Evolutionary conservation across 2,888 invertebrate species (phyloP).

Genomic region (Criorhina ranunculi): DNA sequence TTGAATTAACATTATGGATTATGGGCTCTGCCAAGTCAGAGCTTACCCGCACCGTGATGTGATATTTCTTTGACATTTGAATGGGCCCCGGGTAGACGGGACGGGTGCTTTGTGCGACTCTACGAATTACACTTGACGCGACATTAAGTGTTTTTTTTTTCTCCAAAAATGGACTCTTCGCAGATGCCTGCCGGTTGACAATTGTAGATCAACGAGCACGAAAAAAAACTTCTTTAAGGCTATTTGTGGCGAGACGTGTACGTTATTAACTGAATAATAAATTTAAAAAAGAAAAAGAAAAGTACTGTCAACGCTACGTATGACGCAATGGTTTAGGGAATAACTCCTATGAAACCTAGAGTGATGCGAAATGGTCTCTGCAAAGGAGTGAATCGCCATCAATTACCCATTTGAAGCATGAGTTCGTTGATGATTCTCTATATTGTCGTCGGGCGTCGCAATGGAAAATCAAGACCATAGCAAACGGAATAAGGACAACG

Average conservation of each 20-base stretch:
- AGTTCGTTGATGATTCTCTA: too few species aligned
- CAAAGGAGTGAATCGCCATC: too few species aligned
- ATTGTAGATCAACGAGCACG: slow-evolving; percentile 48
- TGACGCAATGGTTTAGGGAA: too few species aligned
- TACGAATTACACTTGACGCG: slow-evolving; percentile 59
- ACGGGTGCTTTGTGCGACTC: slow-evolving; percentile 26
- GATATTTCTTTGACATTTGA: slow-evolving; percentile 66
- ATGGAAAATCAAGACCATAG: too few species aligned
- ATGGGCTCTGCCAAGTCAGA: slow-evolving; percentile 53
- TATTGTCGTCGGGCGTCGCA: too few species aligned
- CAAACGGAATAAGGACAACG: too few species aligned
- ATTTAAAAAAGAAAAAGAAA: not conserved
- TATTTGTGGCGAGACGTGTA: slow-evolving; percentile 11
- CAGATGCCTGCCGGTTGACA: slow-evolving; percentile 15
- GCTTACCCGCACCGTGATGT: slow-evolving; percentile 19
- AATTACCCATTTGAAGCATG: too few species aligned
- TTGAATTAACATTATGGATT: slow-evolving; percentile 75
- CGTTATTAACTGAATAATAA: not conserved
- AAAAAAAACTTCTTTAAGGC: slow-evolving; percentile 12
- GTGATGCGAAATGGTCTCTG: too few species aligned
- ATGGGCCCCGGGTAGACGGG: slow-evolving; percentile 44
- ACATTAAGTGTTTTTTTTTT: slow-evolving; percentile 51
- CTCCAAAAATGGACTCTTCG: slow-evolving; percentile 54
- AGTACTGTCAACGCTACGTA: too few species aligned
- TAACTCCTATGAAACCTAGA: too few species aligned